Percentiles rank a stretch among this genome's conserved stretches.
Evolutionary conservation across 2,888 invertebrate species (phyloP).

Genomic region (Plagodis pulveraria): DNA sequence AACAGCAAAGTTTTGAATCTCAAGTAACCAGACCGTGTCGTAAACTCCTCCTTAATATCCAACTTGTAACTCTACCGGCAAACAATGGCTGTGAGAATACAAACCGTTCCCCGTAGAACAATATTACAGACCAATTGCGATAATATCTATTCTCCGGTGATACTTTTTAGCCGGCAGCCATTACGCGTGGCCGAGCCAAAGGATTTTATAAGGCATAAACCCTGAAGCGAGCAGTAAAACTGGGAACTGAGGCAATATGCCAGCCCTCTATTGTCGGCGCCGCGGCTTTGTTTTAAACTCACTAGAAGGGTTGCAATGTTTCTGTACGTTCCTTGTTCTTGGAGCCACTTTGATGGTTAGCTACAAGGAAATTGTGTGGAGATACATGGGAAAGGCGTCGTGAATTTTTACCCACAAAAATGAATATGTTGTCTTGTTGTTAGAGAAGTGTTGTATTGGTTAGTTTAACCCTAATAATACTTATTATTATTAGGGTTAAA

Average conservation of each 20-base stretch:
- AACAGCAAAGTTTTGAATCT: constrained; percentile 40
- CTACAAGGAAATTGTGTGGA: constrained; percentile 34
- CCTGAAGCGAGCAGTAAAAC: constrained; percentile 73
- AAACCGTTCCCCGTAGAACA: constrained; percentile 49
- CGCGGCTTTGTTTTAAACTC: constrained; percentile 73
- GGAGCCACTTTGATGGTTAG: constrained; percentile 33
- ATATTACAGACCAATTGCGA: constrained; percentile 63
- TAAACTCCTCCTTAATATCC: constrained; percentile 45
- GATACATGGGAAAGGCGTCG: constrained; percentile 26
- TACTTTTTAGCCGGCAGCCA: constrained; percentile 63
- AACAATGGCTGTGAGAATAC: constrained; percentile 47
- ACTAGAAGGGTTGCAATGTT: constrained; percentile 62
- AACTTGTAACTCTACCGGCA: constrained; percentile 42
- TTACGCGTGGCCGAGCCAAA: constrained; percentile 62
- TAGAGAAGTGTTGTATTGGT: too few species aligned
- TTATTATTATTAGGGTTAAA: too few species aligned
- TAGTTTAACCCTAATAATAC: too few species aligned
- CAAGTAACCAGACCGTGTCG: constrained; percentile 42
- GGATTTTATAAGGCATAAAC: constrained; percentile 79
- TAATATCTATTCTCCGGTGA: constrained; percentile 61
- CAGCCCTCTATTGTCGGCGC: constrained; percentile 69
- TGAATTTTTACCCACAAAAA: constrained; percentile 15
- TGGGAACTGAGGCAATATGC: constrained; percentile 75
- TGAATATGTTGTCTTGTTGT: too few species aligned
- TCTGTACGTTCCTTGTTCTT: constrained; percentile 36